These are phyloP conservation scores for Agrochola circellaris DNA, from an alignment of 2,888 invertebrate species.

Conservation along the genomic window DNA sequence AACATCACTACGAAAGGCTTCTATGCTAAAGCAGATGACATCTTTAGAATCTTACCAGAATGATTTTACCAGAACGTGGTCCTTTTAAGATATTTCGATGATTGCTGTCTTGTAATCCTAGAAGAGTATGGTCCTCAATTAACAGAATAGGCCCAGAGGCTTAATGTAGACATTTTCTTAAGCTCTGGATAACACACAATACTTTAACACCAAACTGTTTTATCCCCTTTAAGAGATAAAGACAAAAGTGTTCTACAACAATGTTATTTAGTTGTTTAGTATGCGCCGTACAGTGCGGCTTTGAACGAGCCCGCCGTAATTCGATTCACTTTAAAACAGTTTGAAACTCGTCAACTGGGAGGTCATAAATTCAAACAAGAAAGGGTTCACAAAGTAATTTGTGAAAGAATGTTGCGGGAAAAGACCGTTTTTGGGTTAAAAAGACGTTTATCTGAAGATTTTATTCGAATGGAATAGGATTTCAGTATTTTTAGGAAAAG, in stretches of 20 bases:
- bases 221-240: slow-evolving; percentile 14
- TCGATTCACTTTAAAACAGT: slow-evolving; percentile 63
- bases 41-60: neutral
- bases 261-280: slow-evolving; percentile 47
- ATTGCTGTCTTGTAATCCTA: neutral
- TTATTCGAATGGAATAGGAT: slow-evolving; percentile 34
- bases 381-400: slow-evolving; percentile 64
- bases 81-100: neutral
- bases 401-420: slow-evolving; percentile 60
- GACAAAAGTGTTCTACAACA: slow-evolving; percentile 21
- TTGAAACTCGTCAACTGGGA: slow-evolving; percentile 59
- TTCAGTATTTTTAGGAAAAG: slow-evolving; percentile 13
- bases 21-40: neutral
- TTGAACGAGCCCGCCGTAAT: slow-evolving; percentile 43
- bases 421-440: slow-evolving; percentile 46
- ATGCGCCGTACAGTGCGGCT: slow-evolving; percentile 42
- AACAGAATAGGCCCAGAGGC: neutral
- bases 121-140: neutral
- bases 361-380: slow-evolving; percentile 64
- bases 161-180: neutral
- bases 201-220: slow-evolving; percentile 17
- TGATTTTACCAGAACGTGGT: neutral
- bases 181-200: neutral
- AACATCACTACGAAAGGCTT: too few species aligned
- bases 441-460: slow-evolving; percentile 24